phyloP scores from a whole-genome alignment of 1,140 invertebrate species.

The Philaenus spumarius region DNA sequence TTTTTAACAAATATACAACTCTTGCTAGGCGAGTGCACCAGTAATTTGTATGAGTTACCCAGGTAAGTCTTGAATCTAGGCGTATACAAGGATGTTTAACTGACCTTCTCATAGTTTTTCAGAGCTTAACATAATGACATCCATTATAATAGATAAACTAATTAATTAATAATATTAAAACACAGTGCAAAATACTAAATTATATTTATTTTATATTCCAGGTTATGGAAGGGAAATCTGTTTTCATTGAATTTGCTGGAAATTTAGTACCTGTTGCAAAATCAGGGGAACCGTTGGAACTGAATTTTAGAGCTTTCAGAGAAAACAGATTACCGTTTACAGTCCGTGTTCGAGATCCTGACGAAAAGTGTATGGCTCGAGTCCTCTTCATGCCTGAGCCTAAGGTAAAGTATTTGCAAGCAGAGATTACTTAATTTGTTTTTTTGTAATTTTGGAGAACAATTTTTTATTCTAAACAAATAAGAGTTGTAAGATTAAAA shows the following conservation, averaged over 20 bases:
- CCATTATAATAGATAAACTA: background rate
- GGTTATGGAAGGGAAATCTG: slow-evolving; percentile 78
- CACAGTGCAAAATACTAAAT: too few relatives aligned
- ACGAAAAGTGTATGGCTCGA: slow-evolving; percentile 73
- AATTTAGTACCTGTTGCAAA: slow-evolving; percentile 92
- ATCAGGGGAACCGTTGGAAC: slow-evolving; percentile 82
- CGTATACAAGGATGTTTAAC: too few relatives aligned
- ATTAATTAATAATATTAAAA: too few relatives aligned
- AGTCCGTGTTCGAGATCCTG: slow-evolving; percentile 75
- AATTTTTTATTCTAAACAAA: too few relatives aligned
- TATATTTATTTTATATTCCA: slow-evolving; percentile 31
- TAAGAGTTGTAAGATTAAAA: too few relatives aligned
- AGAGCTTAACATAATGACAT: background rate
- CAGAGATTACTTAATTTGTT: too few relatives aligned
- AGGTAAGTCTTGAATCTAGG: too few relatives aligned
- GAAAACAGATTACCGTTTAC: slow-evolving; percentile 91
- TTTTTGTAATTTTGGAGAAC: too few relatives aligned
- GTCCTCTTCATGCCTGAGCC: slow-evolving; percentile 94
- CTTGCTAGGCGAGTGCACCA: too few relatives aligned
- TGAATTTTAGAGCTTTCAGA: slow-evolving; percentile 85
- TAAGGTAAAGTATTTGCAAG: slow-evolving; percentile 58
- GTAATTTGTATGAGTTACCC: too few relatives aligned
- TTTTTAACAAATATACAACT: too few relatives aligned
- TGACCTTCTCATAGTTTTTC: slow-evolving; percentile 10
- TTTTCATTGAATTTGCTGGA: slow-evolving; percentile 93